These are phyloP conservation scores for Pristionchus japonicus DNA, from an alignment of 2,888 invertebrate genomes.

Conservation along the genomic window DNA sequence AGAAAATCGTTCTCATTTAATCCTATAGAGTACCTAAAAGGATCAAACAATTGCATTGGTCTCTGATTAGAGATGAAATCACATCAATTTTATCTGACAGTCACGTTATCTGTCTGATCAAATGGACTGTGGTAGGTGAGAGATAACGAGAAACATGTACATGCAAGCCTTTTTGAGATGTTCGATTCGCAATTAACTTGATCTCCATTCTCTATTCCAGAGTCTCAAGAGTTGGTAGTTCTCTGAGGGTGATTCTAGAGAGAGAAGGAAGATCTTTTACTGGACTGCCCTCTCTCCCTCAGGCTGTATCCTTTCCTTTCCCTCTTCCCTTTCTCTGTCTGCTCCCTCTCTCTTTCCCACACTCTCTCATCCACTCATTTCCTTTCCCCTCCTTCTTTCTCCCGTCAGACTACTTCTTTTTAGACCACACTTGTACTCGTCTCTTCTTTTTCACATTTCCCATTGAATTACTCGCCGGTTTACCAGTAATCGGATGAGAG, in stretches of 20 bases:
- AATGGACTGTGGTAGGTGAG: background rate
- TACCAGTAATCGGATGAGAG: conserved; percentile 19
- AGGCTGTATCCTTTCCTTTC: background rate
- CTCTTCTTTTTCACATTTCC: conserved; percentile 7
- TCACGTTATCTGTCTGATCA: background rate
- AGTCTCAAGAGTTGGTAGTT: background rate
- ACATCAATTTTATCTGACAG: background rate
- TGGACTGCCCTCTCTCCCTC: background rate
- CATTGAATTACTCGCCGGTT: background rate
- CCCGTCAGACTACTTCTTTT: background rate
- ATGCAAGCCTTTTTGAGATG: too few relatives aligned
- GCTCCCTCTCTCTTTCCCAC: background rate
- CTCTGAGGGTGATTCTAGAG: background rate
- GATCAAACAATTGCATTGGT: too few relatives aligned
- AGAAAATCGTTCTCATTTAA: background rate
- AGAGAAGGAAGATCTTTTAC: background rate
- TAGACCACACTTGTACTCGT: background rate
- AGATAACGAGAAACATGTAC: background rate
- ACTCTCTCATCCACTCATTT: background rate
- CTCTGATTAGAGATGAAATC: background rate
- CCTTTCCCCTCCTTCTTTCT: background rate
- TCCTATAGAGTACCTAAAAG: background rate
- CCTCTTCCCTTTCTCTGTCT: background rate
- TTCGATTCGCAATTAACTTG: background rate
- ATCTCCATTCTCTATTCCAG: background rate